Conservation (phyloP, 2,113 vertebrate species). For the Paedocypris sp. region DNA sequence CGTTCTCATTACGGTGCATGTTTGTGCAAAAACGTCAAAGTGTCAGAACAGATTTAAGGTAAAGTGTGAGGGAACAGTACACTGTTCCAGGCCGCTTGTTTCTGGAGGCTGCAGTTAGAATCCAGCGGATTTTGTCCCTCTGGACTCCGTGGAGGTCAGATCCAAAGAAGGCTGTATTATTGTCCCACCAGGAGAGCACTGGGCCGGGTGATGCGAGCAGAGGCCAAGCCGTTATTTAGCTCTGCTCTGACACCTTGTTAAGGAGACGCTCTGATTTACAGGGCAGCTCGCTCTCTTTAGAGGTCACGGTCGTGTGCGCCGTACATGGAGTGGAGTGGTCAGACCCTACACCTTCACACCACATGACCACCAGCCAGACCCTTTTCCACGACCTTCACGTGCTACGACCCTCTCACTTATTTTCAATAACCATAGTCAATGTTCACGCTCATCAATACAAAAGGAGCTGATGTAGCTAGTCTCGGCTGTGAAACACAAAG, state of each 20-base stretch:
- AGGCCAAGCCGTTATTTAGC: slow-evolving; percentile 25
- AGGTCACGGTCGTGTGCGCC: not conserved
- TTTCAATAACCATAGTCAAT: not conserved
- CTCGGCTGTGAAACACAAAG: too few relatives aligned
- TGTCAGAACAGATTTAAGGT: slow-evolving; percentile 12
- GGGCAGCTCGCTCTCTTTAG: not conserved
- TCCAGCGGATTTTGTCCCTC: not conserved
- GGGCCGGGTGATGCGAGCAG: slow-evolving; percentile 1
- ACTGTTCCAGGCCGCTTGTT: not conserved
- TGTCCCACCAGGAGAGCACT: slow-evolving; percentile 6
- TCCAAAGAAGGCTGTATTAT: slow-evolving; percentile 19
- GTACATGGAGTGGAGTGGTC: not conserved
- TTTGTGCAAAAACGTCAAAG: slow-evolving; percentile 4
- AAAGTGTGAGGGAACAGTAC: not conserved
- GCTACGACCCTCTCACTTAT: not conserved
- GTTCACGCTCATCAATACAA: not conserved
- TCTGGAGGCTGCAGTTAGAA: not conserved
- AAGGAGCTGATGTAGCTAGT: not conserved
- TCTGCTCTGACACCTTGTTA: slow-evolving; percentile 35
- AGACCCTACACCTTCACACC: not conserved
- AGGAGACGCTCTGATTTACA: slow-evolving; percentile 28
- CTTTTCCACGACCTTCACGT: not conserved
- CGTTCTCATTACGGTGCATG: slow-evolving; percentile 11
- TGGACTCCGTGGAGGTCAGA: slow-evolving; percentile 7
- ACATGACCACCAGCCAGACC: not conserved